These are phyloP conservation scores for Achatina immaculata DNA, from an alignment of 1,140 invertebrate genomes.

Conservation along the genomic window DNA sequence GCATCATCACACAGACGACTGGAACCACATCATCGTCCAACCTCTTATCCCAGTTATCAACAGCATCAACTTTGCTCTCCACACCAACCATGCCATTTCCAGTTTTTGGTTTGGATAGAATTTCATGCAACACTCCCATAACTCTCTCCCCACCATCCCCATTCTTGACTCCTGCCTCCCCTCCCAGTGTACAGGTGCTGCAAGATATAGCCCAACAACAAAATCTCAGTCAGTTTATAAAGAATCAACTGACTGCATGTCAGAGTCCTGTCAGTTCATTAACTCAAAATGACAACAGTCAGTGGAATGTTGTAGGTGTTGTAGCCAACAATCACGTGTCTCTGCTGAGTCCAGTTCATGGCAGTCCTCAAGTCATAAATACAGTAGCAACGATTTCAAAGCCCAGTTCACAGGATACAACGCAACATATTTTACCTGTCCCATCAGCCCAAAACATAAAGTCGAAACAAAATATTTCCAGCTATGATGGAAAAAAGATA, in stretches of 20 bases:
- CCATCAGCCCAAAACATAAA: background rate
- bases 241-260: background rate
- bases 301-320: slow-evolving; percentile 31
- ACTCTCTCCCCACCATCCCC: background rate
- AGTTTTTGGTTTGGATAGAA: background rate
- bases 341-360: background rate
- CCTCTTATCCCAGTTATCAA: background rate
- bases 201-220: slow-evolving; percentile 12
- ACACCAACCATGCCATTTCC: background rate
- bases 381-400: background rate
- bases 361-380: background rate
- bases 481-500: background rate
- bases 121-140: background rate
- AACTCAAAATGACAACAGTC: background rate
- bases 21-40: background rate
- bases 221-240: background rate
- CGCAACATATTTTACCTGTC: background rate
- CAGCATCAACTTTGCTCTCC: background rate
- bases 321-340: slow-evolving; percentile 23
- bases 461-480: background rate
- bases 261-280: background rate
- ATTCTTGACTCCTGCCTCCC: background rate
- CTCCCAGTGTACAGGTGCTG: background rate
- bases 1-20: background rate
- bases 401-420: background rate